These are phyloP conservation scores for Oreotrochilus melanogaster DNA, from an alignment of 2,113 vertebrate genomes.

Conservation along the genomic window DNA sequence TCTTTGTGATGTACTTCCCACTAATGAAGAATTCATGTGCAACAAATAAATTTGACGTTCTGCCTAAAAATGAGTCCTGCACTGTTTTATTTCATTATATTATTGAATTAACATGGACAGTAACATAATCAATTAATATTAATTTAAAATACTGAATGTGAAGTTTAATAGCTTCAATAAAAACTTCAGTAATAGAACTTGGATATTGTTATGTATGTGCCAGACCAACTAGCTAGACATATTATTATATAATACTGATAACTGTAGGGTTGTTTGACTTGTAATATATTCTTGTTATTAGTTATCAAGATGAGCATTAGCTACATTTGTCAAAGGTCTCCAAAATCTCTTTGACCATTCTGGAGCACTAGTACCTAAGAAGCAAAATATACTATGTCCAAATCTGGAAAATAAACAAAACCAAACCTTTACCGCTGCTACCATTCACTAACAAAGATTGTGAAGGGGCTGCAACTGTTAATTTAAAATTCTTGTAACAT, in stretches of 20 bases:
- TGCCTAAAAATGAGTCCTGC: constrained; percentile 16
- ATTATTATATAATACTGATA: background rate
- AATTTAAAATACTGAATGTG: constrained; percentile 39
- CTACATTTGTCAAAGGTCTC: background rate
- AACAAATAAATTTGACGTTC: constrained; percentile 34
- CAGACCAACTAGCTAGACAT: background rate
- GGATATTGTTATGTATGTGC: background rate
- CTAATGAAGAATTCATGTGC: background rate
- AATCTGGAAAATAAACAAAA: background rate
- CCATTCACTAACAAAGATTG: background rate
- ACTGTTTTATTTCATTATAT: constrained; percentile 39
- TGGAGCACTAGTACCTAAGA: background rate
- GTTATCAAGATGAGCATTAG: background rate
- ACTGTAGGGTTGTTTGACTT: background rate
- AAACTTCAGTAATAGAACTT: constrained; percentile 4
- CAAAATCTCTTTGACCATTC: background rate
- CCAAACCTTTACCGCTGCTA: background rate
- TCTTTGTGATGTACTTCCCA: constrained; percentile 15
- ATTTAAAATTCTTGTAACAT: background rate
- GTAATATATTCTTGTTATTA: background rate
- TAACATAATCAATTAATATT: constrained; percentile 19
- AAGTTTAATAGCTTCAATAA: constrained; percentile 32
- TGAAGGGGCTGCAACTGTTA: background rate
- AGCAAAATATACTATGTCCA: background rate
- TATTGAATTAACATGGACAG: background rate